Base-by-base conservation (phyloP, 1,140 invertebrate genomes). In the Drosophila sulfurigaster region DNA sequence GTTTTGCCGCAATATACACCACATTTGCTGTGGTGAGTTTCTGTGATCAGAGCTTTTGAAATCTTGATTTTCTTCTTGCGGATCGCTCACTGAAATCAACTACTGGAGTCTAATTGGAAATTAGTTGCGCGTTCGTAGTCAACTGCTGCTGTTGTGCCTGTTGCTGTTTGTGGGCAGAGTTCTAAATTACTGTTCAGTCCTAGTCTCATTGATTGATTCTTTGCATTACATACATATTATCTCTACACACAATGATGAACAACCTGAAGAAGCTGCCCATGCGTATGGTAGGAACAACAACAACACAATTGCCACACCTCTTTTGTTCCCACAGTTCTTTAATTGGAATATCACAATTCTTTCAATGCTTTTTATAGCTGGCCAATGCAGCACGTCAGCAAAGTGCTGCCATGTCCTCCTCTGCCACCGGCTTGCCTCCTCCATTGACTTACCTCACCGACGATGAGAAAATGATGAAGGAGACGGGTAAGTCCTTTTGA, bases 391-490 rank as follows among this genome's bases (percentile, higher is more conserved):
- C 85, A 82, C 89, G 91, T 81, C 89, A 91, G 75, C 91, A 92
- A 82, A 81, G 59, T 77, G 78, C 81, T 30, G 67, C 81, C 5
- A 91, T 91, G 85, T 83, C 83, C 74, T 83, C 83, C 74, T 90
- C 75, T 16, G 73, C 77, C 46, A 45, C 76, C 11, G 83, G 83
- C 16, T 74, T 91, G 51, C 89, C 89, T 5, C 86, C 92, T 67
- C 96, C 96, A 41, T 83, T 96, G 56, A 95, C 95, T 13, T 91
- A 94, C 57, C 93, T 96, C 60, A 95, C 96, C n/a, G 96, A 96
- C 56, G 96, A 97, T 92, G 96, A 97, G 93, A 79, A 94, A 38
- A 94, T 95, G 83, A 96, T 97, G 96, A 96, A 95, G 93, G 96
- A 96, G 90, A 96, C 96, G 83, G 96, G 96, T 96, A 93, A 93